Percentiles rank a stretch among this genome's conserved stretches.
Evolutionary conservation across 2,113 vertebrate species (phyloP).

Genomic region (Falco punctatus): DNA sequence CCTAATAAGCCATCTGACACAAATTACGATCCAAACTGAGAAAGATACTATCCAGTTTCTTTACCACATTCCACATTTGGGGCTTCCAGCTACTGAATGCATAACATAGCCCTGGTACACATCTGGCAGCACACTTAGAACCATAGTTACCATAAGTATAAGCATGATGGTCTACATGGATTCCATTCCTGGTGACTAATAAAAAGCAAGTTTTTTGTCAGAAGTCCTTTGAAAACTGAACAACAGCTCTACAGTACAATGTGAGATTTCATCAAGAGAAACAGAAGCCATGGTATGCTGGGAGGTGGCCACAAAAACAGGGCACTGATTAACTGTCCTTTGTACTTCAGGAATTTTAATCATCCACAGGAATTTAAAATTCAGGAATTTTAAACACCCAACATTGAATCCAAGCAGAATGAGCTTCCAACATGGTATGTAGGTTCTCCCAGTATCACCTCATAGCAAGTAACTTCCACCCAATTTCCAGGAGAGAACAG

Average conservation of each 20-base stretch:
- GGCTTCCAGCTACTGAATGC: background rate
- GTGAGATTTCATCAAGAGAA: background rate
- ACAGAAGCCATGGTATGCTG: background rate
- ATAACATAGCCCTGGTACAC: background rate
- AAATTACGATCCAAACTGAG: background rate
- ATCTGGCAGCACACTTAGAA: background rate
- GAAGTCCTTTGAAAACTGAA: background rate
- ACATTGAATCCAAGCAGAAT: background rate
- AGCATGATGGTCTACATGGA: background rate
- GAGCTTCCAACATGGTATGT: background rate
- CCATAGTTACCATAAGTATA: background rate
- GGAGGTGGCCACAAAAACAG: background rate
- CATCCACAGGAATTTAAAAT: background rate
- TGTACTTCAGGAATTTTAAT: background rate
- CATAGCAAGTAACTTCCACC: background rate
- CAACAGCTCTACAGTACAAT: background rate
- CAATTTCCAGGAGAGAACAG: background rate
- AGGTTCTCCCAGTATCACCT: background rate
- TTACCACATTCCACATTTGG: background rate
- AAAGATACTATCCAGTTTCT: background rate
- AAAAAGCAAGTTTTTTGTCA: background rate
- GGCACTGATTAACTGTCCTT: background rate
- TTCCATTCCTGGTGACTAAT: background rate
- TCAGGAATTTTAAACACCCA: background rate
- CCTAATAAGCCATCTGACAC: background rate